Evolutionary conservation across 2,797 vertebrate genomes (phyloP), one percentile per base, ranked within the genome.

Genomic region (Siniperca undulata): DNA sequence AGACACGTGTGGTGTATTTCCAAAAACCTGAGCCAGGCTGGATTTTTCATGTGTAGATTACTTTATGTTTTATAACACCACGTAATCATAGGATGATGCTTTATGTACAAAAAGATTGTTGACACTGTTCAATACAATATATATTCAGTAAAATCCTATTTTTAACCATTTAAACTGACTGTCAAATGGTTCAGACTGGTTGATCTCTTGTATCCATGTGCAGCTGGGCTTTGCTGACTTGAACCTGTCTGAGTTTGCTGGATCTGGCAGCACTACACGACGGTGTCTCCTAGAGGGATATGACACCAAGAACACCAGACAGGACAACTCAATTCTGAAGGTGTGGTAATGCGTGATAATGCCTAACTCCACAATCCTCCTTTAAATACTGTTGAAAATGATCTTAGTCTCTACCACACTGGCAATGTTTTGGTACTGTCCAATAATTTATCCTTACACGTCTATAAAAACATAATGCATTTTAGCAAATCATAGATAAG

Each of bases 301-400:
- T 81, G 97, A 99, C 92, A 99, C 97, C 90, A 99, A 99, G 93
- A 97, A 98, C 92, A 98, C 97, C 78, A 96, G 99, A 82, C 99
- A 99, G 86, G 99, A 99, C 90, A 99, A 99, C 94, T 99, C 99
- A 66, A 99, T 99, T 93, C 97, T 99, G 80, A 99, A 99, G 97
- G 98, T 98, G 95, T 22, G 73, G 5, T 10, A 4, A 20, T 55
- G 20, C 66, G 19, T 66, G 30, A 30, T n/a, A 27, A 62, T 22
- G 3, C 3, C 24, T 22, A 67, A 36, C 44, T 71, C 38, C 2
- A 53, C 22, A 78, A 46, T 48, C 42, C 8, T 71, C 67, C 12
- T 40, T 46, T 46, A 17, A 58, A 38, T 46, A 17, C 19, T 13
- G 22, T 34, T 62, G 5, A 34, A 74, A 75, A 64, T 66, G 5